These are phyloP conservation scores for Salvelinus fontinalis DNA, from an alignment of 2,113 vertebrate species.

Conservation along the genomic window DNA sequence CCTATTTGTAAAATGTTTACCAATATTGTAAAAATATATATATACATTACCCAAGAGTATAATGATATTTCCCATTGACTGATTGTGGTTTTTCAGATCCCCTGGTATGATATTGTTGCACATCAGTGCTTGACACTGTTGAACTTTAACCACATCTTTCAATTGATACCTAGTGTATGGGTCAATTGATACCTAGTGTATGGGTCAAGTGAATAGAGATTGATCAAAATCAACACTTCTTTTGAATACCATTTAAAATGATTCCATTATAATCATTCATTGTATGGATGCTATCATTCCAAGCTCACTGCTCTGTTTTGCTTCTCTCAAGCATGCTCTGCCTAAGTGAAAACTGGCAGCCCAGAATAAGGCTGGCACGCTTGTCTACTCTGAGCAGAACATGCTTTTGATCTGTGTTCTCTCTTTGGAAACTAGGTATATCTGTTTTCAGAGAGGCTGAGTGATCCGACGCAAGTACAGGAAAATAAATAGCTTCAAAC, in stretches of 20 bases:
- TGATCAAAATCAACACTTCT: conserved; percentile 12
- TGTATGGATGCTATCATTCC: conserved; percentile 30
- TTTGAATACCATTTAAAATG: conserved; percentile 51
- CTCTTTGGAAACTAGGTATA: conserved; percentile 23
- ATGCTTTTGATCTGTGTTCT: conserved; percentile 39
- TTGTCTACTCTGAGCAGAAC: conserved; percentile 32
- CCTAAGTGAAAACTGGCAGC: conserved; percentile 21
- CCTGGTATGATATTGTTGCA: too few species aligned
- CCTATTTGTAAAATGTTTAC: too few species aligned
- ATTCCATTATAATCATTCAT: conserved; percentile 47
- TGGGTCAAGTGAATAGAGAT: conserved; percentile 3
- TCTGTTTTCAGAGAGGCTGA: not conserved
- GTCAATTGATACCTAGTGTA: conserved; percentile 17
- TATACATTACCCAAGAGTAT: too few species aligned
- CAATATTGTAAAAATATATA: too few species aligned
- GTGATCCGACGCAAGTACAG: conserved; percentile 39
- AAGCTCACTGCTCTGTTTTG: conserved; percentile 11
- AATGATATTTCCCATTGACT: too few species aligned
- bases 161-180: conserved; percentile 6
- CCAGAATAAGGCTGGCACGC: conserved; percentile 22
- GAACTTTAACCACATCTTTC: conserved; percentile 30
- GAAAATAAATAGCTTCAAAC: conserved; percentile 50
- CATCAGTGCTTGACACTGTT: conserved; percentile 45
- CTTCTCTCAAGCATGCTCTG: conserved; percentile 1
- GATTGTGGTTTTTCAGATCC: too few species aligned